phyloP scores from a whole-genome alignment of 2,797 vertebrate species.

The Lithobates pipiens region DNA sequence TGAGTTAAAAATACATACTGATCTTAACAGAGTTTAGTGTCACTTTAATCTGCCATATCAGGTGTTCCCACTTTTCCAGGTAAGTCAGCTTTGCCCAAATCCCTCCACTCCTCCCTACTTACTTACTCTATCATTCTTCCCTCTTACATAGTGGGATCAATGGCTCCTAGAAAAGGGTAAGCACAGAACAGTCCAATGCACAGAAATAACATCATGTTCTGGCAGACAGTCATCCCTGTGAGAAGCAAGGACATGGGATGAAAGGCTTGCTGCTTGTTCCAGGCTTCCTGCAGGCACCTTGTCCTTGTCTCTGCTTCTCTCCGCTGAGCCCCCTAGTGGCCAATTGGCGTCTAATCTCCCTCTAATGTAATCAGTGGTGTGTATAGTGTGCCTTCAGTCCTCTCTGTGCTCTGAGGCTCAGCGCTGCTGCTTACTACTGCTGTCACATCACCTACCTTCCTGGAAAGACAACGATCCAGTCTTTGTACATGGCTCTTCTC shows the following conservation, averaged over 20 bases:
- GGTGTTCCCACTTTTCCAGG: no score
- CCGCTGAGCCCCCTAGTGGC: constrained; percentile 34
- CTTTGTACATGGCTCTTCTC: background rate
- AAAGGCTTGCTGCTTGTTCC: background rate
- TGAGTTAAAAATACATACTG: no score
- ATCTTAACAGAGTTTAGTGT: no score
- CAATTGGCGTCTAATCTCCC: background rate
- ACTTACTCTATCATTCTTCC: no score
- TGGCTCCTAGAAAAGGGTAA: no score
- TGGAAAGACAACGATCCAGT: constrained; percentile 10
- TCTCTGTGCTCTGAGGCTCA: background rate
- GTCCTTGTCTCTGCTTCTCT: constrained; percentile 44
- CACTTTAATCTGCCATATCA: no score
- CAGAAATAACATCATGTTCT: background rate
- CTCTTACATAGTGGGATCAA: no score
- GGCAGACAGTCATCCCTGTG: background rate
- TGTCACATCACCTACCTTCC: constrained; percentile 22
- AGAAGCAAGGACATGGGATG: constrained; percentile 17
- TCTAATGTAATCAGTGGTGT: constrained; percentile 12
- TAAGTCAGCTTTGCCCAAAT: no score
- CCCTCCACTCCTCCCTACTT: no score
- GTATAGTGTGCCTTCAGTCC: constrained; percentile 17
- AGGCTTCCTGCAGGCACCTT: constrained; percentile 39
- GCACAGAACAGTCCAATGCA: no score
- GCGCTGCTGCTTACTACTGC: constrained; percentile 11